These are phyloP conservation scores for Nebria brevicollis DNA, from an alignment of 2,888 invertebrate genomes.

Conservation along the genomic window DNA sequence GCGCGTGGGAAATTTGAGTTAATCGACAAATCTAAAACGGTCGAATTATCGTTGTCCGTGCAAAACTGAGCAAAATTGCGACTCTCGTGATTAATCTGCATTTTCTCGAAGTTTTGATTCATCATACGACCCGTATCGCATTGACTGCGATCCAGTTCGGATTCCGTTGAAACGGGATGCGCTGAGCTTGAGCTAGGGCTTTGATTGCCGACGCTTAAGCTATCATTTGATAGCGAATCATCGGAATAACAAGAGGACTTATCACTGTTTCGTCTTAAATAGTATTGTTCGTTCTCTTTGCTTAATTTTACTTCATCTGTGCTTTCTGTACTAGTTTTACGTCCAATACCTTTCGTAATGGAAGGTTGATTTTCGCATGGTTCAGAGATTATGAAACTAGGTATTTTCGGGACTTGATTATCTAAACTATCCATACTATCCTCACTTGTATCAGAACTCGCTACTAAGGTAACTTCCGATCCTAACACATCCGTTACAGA, in stretches of 20 bases:
- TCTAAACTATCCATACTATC: conserved; percentile 78
- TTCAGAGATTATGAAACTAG: conserved; percentile 77
- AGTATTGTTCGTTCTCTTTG: conserved; percentile 60
- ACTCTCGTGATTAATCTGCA: conserved; percentile 57
- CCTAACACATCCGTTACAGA: conserved; percentile 92
- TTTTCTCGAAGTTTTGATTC: conserved; percentile 55
- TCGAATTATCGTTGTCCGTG: conserved; percentile 31
- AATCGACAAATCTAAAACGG: conserved; percentile 30
- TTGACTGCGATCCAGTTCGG: conserved; percentile 44
- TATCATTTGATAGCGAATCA: conserved; percentile 77
- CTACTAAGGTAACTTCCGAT: conserved; percentile 82
- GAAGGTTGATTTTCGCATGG: conserved; percentile 81
- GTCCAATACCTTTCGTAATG: conserved; percentile 75
- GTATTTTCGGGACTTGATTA: conserved; percentile 65
- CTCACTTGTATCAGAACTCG: conserved; percentile 77
- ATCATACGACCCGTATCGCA: conserved; percentile 48
- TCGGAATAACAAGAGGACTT: conserved; percentile 78
- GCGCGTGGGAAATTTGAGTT: conserved; percentile 12
- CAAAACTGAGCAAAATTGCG: conserved; percentile 31
- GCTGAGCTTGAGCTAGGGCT: conserved; percentile 62
- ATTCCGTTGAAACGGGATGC: conserved; percentile 56
- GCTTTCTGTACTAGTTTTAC: conserved; percentile 72
- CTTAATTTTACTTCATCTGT: conserved; percentile 47
- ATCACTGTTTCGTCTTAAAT: conserved; percentile 73
- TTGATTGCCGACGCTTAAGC: conserved; percentile 60